Evolutionary conservation across 2,888 invertebrate species (phyloP).

Genomic region (Prosapia bicincta): DNA sequence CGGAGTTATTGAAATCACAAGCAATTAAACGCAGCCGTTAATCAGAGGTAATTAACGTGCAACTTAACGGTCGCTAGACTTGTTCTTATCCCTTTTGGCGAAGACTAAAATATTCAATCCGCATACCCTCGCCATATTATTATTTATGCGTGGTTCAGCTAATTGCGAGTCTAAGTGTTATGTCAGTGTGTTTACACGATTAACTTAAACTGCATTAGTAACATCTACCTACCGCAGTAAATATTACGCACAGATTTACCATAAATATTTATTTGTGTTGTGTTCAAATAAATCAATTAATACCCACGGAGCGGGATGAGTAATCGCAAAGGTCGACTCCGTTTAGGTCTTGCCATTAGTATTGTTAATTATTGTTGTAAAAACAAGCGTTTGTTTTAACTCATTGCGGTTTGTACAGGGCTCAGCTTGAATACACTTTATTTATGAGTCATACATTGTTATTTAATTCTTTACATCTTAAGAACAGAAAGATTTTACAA

Average conservation of each 20-base stretch:
- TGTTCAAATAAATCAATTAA: background rate
- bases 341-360: background rate
- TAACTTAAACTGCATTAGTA: background rate
- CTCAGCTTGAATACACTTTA: too few species aligned
- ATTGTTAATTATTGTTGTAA: background rate
- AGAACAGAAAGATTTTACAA: too few species aligned
- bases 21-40: background rate
- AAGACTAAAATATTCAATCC: background rate
- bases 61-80: too few species aligned
- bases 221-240: background rate
- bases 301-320: background rate
- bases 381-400: too few species aligned
- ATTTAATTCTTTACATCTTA: too few species aligned
- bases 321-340: background rate
- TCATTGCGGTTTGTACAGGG: too few species aligned
- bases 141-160: background rate
- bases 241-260: background rate
- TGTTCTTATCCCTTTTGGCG: slow-evolving; percentile 2
- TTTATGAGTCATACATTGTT: too few species aligned
- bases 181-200: background rate
- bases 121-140: too few species aligned
- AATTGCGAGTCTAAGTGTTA: background rate
- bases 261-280: background rate
- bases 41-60: background rate
- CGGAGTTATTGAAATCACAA: background rate